phyloP scores from a whole-genome alignment of 1,140 invertebrate species.

The Drosophila sulfurigaster region DNA sequence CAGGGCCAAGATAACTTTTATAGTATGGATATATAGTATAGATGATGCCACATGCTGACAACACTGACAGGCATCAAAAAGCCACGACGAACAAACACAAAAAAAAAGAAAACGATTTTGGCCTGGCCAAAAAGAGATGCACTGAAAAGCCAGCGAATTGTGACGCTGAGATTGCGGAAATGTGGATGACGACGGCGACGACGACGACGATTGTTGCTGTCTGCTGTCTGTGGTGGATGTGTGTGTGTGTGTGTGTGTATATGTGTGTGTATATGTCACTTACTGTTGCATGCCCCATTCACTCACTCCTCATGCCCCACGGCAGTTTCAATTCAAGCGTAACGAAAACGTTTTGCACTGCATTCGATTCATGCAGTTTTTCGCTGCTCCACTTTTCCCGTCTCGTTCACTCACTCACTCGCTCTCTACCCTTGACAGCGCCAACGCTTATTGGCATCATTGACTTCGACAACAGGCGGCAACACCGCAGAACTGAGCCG shows the following conservation, averaged over 20 bases:
- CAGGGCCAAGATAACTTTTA: background rate
- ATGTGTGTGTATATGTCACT: conserved; percentile 14
- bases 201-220: conserved; percentile 34
- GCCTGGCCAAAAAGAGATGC: conserved; percentile 36
- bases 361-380: conserved; percentile 56
- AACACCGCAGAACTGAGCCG: conserved; percentile 72
- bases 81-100: conserved; percentile 27
- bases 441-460: conserved; percentile 70
- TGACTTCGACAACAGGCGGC: conserved; percentile 70
- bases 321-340: conserved; percentile 70
- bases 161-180: conserved; percentile 64
- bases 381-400: conserved; percentile 8
- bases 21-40: background rate
- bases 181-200: conserved; percentile 27
- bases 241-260: background rate
- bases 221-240: conserved; percentile 27
- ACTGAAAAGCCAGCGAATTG: conserved; percentile 65
- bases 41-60: conserved; percentile 25
- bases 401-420: background rate
- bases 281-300: conserved; percentile 25
- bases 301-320: conserved; percentile 2
- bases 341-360: conserved; percentile 74
- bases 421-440: conserved; percentile 7
- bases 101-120: conserved; percentile 14
- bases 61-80: conserved; percentile 40